Conservation (phyloP, 2,797 vertebrate genomes). For the Arctocebus calabarensis region DNA sequence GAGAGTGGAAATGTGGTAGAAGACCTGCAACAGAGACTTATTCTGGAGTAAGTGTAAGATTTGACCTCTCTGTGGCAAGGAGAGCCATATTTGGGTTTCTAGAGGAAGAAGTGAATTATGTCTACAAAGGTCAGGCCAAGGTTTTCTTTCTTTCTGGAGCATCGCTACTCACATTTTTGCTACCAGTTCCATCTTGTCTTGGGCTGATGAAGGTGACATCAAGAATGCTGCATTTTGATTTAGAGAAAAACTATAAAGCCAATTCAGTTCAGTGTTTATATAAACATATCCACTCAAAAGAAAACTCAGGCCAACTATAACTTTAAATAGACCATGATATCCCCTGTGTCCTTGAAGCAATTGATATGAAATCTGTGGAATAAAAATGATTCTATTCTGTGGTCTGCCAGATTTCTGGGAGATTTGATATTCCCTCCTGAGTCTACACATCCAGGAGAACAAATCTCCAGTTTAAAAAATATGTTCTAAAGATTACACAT, state of each 20-base stretch:
- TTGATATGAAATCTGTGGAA: constrained; percentile 79
- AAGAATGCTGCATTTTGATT: constrained; percentile 40
- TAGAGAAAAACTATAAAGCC: constrained; percentile 49
- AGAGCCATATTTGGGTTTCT: background rate
- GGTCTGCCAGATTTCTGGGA: constrained; percentile 75
- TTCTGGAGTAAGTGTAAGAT: background rate
- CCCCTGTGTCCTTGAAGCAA: constrained; percentile 74
- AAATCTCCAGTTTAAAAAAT: constrained; percentile 64
- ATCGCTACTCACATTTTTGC: constrained; percentile 14
- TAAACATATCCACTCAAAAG: constrained; percentile 67
- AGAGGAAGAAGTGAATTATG: background rate
- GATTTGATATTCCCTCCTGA: constrained; percentile 78
- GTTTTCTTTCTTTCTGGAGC: constrained; percentile 19
- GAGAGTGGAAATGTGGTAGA: background rate
- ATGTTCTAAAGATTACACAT: constrained; percentile 60
- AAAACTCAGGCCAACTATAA: constrained; percentile 68
- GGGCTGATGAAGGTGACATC: background rate
- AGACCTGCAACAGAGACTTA: background rate
- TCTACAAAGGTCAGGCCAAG: background rate
- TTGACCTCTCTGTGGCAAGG: constrained; percentile 21
- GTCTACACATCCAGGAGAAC: constrained; percentile 49
- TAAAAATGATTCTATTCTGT: constrained; percentile 74
- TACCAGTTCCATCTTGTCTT: constrained; percentile 32
- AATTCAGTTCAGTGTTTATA: constrained; percentile 55
- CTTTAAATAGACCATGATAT: constrained; percentile 72